Base-by-base conservation (phyloP, 2,797 vertebrate genomes). In the Melanogrammus aeglefinus region DNA sequence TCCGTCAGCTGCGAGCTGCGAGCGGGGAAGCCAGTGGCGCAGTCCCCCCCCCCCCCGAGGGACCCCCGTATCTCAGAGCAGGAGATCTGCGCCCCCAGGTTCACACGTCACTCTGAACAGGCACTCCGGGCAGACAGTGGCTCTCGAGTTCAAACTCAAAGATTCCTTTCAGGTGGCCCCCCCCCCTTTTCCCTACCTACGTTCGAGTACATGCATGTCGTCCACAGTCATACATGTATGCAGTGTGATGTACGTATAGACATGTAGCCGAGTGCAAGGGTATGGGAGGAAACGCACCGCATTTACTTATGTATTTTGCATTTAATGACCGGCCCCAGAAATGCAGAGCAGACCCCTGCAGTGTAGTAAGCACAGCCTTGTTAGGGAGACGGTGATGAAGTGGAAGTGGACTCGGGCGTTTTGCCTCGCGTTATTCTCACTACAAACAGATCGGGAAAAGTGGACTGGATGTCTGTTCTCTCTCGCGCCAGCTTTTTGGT, bases 41-140 rank as follows among this genome's bases (percentile, higher is more conserved):
- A 36, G 35, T 2, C 35, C 77, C 39, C 73, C 70, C 1, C 1
- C 0, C 77, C 86, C 85, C 89, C 80, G 76, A 72, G 87, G 87
- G 88, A 81, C 82, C 76, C 63, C 63, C 63, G n/a, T 86, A 87
- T 90, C 87, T 88, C 73, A 71, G 86, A 80, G 86, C 78, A 66
- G 57, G 80, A 84, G 82, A 87, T 85, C 81, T 82, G 78, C 82
- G 75, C 69, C 77, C 77, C 73, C 80, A 1, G 1, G 1, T 1
- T 5, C 47, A 21, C 47, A 44, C 79, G 74, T 75, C 71, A 79
- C 88, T 91, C 88, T 89, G 78, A 87, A 88, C 71, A 81, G 33
- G 44, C 69, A 75, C 38, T 76, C 76, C 21, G 76, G 77, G 84
- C 75, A 72, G 78, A 85, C 81, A 79, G 79, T 18, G 75, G 16